These are phyloP conservation scores for Schlechtendalia chinensis DNA, from an alignment of 1,140 invertebrate species.

Conservation along the genomic window DNA sequence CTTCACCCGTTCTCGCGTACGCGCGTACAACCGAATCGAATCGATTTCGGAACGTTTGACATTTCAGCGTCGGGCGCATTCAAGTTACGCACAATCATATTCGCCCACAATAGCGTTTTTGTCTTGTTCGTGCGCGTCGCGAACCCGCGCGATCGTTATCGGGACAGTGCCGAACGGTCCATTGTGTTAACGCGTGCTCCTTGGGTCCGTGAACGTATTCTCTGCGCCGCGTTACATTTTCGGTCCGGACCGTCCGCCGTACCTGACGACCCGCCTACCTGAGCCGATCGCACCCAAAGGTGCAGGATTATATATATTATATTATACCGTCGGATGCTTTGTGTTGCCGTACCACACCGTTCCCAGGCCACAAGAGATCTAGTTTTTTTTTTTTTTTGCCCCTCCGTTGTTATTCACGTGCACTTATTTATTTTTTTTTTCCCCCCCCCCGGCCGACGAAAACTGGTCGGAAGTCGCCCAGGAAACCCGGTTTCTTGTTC, in stretches of 20 bases:
- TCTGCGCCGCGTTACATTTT: constrained; percentile 7
- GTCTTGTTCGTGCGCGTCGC: not conserved
- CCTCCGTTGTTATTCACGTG: not conserved
- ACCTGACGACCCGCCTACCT: not conserved
- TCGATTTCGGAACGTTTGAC: not conserved
- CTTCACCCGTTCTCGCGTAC: not conserved
- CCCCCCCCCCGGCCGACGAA: too few species aligned
- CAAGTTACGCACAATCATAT: not conserved
- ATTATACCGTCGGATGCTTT: constrained; percentile 27
- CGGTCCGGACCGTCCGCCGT: not conserved
- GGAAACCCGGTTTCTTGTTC: constrained; percentile 46
- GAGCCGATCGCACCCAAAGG: constrained; percentile 1
- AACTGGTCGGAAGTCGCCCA: constrained; percentile 44
- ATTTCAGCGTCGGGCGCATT: not conserved
- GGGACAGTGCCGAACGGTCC: not conserved
- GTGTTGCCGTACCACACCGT: not conserved
- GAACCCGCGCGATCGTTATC: not conserved
- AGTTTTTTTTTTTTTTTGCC: constrained; percentile 20
- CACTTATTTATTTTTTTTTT: too few species aligned
- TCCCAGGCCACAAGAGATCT: constrained; percentile 34
- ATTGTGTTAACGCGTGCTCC: too few species aligned
- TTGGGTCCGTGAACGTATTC: not conserved
- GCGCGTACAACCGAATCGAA: too few species aligned
- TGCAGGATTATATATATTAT: not conserved
- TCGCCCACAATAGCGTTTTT: not conserved